A percentile compares a stretch with the other conserved stretches of the same genome.
Conservation (phyloP, 2,888 invertebrate genomes). For the Xanthia togata region DNA sequence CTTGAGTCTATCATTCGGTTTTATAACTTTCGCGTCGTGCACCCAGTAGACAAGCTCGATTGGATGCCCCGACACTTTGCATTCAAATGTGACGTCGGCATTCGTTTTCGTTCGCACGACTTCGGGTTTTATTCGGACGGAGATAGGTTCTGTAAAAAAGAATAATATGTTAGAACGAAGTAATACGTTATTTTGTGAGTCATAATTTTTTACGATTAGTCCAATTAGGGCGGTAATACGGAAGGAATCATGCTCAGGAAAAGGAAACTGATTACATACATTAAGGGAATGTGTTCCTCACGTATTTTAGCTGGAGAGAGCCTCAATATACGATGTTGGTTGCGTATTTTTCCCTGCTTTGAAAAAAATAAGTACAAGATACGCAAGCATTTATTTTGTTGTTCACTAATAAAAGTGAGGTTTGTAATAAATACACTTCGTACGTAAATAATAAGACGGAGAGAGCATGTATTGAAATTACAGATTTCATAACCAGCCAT, state of each 20-base stretch:
- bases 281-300: slow-evolving; percentile 60
- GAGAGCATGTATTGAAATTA: slow-evolving; percentile 10
- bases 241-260: slow-evolving; percentile 51
- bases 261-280: slow-evolving; percentile 62
- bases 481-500: slow-evolving; percentile 32
- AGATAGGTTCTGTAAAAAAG: slow-evolving; percentile 92
- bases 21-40: slow-evolving; percentile 93
- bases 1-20: slow-evolving; percentile 90
- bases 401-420: slow-evolving; percentile 10
- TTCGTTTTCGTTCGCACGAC: slow-evolving; percentile 95
- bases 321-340: slow-evolving; percentile 11
- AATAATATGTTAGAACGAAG: slow-evolving; percentile 44
- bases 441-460: background rate
- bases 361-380: background rate
- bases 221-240: slow-evolving; percentile 62
- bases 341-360: slow-evolving; percentile 27
- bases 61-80: slow-evolving; percentile 96
- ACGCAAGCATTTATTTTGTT: slow-evolving; percentile 28
- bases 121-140: slow-evolving; percentile 95
- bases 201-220: slow-evolving; percentile 62
- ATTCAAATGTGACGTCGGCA: slow-evolving; percentile 96
- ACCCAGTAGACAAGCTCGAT: slow-evolving; percentile 94
- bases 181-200: slow-evolving; percentile 47
- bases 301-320: slow-evolving; percentile 25
- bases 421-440: slow-evolving; percentile 12